A percentile compares a stretch with the other conserved stretches of the same genome.
These are phyloP conservation scores for Sebastes hopkinsi DNA, from an alignment of 2,797 vertebrate genomes.

Conservation along the genomic window DNA sequence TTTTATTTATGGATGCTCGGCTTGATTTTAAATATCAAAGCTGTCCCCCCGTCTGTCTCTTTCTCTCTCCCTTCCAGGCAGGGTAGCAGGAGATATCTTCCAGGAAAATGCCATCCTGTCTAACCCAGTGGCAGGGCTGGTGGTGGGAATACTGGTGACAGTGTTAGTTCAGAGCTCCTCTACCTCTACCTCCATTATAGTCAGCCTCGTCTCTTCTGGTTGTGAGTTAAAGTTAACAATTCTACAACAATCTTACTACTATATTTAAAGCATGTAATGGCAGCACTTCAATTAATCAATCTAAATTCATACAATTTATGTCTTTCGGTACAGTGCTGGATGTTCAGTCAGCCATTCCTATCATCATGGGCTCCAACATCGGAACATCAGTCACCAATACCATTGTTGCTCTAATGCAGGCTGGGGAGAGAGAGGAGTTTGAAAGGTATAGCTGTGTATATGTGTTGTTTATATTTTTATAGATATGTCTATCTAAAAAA, in stretches of 20 bases:
- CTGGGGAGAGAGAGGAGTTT: conserved; percentile 85
- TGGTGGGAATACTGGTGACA: conserved; percentile 88
- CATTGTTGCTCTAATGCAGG: conserved; percentile 88
- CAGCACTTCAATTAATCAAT: neutral
- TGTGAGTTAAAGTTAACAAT: conserved; percentile 66
- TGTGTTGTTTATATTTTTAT: neutral
- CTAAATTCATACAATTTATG: neutral
- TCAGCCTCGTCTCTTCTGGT: conserved; percentile 89
- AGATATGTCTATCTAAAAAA: neutral
- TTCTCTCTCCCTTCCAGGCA: conserved; percentile 70
- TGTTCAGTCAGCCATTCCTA: conserved; percentile 74
- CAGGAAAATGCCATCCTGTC: conserved; percentile 86
- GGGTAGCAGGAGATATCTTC: conserved; percentile 88
- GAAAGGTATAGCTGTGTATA: conserved; percentile 72
- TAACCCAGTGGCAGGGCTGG: conserved; percentile 86
- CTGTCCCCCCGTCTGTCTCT: neutral
- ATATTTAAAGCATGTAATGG: neutral
- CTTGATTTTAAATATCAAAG: neutral
- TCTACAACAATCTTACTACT: neutral
- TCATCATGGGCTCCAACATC: conserved; percentile 90
- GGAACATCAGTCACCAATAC: conserved; percentile 89
- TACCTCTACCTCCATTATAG: conserved; percentile 87
- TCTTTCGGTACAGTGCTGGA: conserved; percentile 31
- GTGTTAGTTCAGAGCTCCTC: conserved; percentile 90
- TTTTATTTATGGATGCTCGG: neutral